phyloP scores from a whole-genome alignment of 2,797 vertebrate species.

The Sebastiscus tertius region DNA sequence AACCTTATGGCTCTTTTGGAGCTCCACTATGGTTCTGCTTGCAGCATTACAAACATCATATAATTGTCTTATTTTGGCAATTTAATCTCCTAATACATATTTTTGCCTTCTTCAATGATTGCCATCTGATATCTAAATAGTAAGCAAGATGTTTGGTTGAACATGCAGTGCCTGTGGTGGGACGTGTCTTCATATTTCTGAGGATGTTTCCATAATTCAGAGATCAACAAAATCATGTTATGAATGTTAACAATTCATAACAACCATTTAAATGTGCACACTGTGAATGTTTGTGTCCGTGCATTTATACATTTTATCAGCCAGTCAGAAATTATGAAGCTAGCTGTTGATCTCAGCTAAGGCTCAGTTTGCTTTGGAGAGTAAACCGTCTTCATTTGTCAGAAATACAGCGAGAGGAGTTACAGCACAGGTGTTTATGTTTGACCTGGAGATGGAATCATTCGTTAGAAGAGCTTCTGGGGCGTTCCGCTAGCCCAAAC shows the following conservation, averaged over 20 bases:
- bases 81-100: constrained; percentile 45
- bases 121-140: constrained; percentile 31
- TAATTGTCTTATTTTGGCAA: constrained; percentile 60
- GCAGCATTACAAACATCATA: constrained; percentile 59
- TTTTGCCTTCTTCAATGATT: constrained; percentile 53
- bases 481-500: constrained; percentile 22
- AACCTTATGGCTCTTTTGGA: constrained; percentile 50
- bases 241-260: constrained; percentile 19
- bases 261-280: constrained; percentile 24
- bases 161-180: constrained; percentile 44
- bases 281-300: constrained; percentile 51
- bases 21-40: constrained; percentile 52
- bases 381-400: constrained; percentile 5
- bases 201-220: constrained; percentile 38
- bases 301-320: constrained; percentile 18
- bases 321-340: constrained; percentile 30
- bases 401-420: constrained; percentile 42
- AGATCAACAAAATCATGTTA: constrained; percentile 31
- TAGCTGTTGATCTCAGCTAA: not conserved
- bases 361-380: constrained; percentile 1
- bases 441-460: constrained; percentile 41
- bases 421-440: constrained; percentile 44
- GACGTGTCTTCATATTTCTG: constrained; percentile 53
- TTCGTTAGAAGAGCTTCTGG: constrained; percentile 25
- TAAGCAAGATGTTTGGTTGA: constrained; percentile 28